A percentile compares a stretch with the other conserved stretches of the same genome.
These are phyloP conservation scores for Proteles cristata DNA, from an alignment of 2,113 vertebrate genomes.

Conservation along the genomic window DNA sequence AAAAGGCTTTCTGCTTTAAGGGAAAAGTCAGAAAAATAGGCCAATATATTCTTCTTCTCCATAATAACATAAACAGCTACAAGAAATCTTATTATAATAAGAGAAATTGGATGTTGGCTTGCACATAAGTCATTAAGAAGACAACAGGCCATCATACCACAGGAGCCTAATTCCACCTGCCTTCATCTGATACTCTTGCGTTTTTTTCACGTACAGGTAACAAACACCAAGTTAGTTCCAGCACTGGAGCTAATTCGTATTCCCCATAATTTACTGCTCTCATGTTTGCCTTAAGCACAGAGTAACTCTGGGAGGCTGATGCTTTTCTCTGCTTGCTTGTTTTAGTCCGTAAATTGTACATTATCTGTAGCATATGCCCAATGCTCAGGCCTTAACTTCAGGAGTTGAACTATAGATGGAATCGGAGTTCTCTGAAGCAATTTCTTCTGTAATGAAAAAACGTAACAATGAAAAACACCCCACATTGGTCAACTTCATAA, in stretches of 20 bases:
- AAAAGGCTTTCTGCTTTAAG: conserved; percentile 78
- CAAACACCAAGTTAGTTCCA: conserved; percentile 82
- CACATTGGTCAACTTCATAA: conserved; percentile 7
- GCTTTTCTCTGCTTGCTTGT: conserved; percentile 82
- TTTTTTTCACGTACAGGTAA: conserved; percentile 79
- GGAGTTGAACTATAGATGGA: conserved; percentile 91
- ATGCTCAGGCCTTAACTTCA: conserved; percentile 95
- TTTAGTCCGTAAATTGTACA: conserved; percentile 76
- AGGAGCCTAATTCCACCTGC: conserved; percentile 87
- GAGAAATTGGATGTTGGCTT: conserved; percentile 83
- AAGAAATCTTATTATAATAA: conserved; percentile 82
- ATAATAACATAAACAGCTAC: conserved; percentile 86
- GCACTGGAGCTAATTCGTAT: conserved; percentile 59
- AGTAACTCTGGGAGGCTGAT: conserved; percentile 79
- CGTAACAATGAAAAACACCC: not conserved
- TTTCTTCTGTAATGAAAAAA: conserved; percentile 90
- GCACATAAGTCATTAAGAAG: conserved; percentile 84
- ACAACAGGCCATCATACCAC: conserved; percentile 88
- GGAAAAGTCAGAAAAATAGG: conserved; percentile 80
- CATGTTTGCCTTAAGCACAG: conserved; percentile 82
- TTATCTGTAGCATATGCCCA: conserved; percentile 52
- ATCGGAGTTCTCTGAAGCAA: conserved; percentile 95
- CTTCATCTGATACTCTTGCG: conserved; percentile 74
- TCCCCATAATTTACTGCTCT: conserved; percentile 84
- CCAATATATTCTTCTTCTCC: conserved; percentile 82